These are phyloP conservation scores for Melanophora roralis DNA, from an alignment of 2,888 invertebrate species.

Conservation along the genomic window DNA sequence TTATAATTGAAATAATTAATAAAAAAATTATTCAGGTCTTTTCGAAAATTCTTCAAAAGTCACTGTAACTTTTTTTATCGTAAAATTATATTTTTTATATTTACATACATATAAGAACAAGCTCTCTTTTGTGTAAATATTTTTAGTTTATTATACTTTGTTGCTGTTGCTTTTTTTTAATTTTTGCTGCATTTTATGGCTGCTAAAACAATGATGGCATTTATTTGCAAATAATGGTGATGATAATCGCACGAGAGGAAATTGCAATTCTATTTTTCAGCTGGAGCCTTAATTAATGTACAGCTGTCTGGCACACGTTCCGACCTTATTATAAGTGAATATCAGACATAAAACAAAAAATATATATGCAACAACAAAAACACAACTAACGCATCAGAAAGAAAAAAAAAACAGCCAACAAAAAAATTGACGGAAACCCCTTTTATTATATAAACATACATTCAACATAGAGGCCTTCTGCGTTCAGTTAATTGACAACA, in stretches of 20 bases:
- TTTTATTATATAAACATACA: conserved; percentile 39
- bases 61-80: conserved; percentile 15
- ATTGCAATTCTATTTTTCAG: conserved; percentile 62
- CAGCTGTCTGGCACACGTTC: conserved; percentile 63
- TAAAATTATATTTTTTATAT: background rate
- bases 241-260: conserved; percentile 62
- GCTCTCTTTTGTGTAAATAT: background rate
- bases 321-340: conserved; percentile 61
- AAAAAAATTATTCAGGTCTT: no score
- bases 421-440: conserved; percentile 52
- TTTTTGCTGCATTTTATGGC: conserved; percentile 38
- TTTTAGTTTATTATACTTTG: no score
- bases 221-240: conserved; percentile 61
- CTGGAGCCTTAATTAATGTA: conserved; percentile 63
- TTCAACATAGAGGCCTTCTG: conserved; percentile 44
- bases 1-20: no score
- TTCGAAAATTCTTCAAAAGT: background rate
- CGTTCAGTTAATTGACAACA: conserved; percentile 51
- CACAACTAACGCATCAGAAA: conserved; percentile 25
- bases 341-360: conserved; percentile 39
- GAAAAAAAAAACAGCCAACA: conserved; percentile 30
- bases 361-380: conserved; percentile 1
- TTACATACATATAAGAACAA: background rate
- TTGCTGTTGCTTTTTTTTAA: background rate
- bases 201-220: conserved; percentile 59